Base-by-base conservation (phyloP, 2,888 invertebrate genomes). In the Gastrophysa polygoni region DNA sequence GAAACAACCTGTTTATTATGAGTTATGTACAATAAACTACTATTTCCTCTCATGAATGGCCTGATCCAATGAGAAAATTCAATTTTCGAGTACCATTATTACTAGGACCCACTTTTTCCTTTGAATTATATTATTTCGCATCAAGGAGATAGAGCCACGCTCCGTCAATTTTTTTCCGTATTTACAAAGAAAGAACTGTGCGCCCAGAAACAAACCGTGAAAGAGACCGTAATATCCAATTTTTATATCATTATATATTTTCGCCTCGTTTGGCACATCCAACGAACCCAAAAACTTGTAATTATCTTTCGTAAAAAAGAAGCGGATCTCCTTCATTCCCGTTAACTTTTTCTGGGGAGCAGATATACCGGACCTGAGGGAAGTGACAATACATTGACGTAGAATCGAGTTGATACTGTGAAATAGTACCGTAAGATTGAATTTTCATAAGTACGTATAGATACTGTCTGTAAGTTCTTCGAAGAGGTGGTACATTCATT, bases 181-280 rank as follows among this genome's bases (percentile, higher is more conserved):
- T 28, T 28, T n/a, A 57, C 57, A 57, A 57, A 57, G 57, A 50
- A 38, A 54, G 11, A 43, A 54, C 51, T 50, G 29, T n/a, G 3
- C 50, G 43, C 43, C 14, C 20, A 46, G 46, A 54, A 54, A 50
- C 32, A 50, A 34, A 51, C 43, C 54, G 43, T 43, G 38, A 64
- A 58, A 61, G 62, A 63, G 61, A 69, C 63, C 62, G 61, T 73
- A 74, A 73, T 74, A 69, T 75, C 73, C 75, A 75, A 75, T 76
- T 77, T 74, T 64, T 69, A 63, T 68, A 68, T 73, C 76, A 79
- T 78, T 79, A 78, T 79, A 79, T 77, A 74, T 72, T 78, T 74
- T 75, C 77, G 73, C 68, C 66, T 74, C 75, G 76, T 75, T 78
- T 77, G 74, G 67, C 76, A 72, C 69, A 71, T 69, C 74, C 75